Percentiles rank a stretch among this genome's conserved stretches.
Conservation (phyloP, 35 echinoderm and acorn worm species). For the Diadema setosum region DNA sequence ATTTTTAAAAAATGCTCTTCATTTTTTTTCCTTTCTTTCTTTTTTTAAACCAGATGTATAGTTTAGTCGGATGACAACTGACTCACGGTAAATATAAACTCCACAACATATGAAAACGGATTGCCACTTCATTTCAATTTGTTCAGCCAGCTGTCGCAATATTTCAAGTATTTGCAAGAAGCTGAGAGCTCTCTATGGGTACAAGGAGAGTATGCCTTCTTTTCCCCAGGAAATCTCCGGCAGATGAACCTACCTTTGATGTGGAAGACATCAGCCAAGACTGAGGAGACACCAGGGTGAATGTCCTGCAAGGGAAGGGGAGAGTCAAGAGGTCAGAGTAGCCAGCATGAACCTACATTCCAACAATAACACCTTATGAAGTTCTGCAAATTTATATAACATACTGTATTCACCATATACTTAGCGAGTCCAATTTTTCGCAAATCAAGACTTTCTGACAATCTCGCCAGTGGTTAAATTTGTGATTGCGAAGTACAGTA, state of each 20-base stretch:
- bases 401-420: background rate
- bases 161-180: background rate
- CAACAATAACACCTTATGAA: background rate
- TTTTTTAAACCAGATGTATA: background rate
- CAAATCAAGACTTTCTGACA: background rate
- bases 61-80: background rate
- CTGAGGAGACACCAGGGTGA: slow-evolving; percentile 54
- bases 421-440: background rate
- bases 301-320: slow-evolving; percentile 50
- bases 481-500: background rate
- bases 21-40: too few species aligned
- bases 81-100: background rate
- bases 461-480: background rate
- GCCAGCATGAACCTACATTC: background rate
- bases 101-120: background rate
- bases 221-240: background rate
- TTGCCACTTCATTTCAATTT: background rate
- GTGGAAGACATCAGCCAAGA: slow-evolving; percentile 79
- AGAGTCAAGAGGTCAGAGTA: background rate
- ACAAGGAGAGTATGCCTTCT: background rate
- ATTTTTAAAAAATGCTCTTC: too few species aligned
- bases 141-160: background rate
- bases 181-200: background rate
- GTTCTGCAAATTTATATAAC: background rate
- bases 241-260: slow-evolving; percentile 66